A percentile compares a stretch with the other conserved stretches of the same genome.
Evolutionary conservation across 2,797 vertebrate species (phyloP).

Genomic region (Dallia pectoralis): DNA sequence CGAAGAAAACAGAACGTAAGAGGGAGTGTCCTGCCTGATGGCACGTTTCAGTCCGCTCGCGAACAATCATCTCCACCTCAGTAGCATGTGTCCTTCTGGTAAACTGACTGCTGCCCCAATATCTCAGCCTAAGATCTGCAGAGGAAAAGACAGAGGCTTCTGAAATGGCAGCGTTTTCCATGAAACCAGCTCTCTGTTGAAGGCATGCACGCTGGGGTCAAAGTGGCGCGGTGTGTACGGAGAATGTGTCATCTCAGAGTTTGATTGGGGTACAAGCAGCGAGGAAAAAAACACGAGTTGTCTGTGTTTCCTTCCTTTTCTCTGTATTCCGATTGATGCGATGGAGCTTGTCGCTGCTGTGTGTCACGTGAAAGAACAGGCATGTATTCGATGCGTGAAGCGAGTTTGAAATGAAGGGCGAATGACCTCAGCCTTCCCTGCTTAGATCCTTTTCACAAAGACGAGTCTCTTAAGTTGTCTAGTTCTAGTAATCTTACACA

Average conservation of each 20-base stretch:
- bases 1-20: conserved; percentile 39
- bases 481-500: conserved; percentile 25
- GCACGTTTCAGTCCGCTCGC: conserved; percentile 79
- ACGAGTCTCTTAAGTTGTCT: conserved; percentile 20
- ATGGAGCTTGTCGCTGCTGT: neutral
- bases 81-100: conserved; percentile 78
- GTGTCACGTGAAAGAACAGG: conserved; percentile 17
- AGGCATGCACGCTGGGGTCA: too few relatives aligned
- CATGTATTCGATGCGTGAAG: conserved; percentile 21
- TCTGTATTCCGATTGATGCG: neutral
- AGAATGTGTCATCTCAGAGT: too few relatives aligned
- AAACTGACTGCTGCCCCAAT: conserved; percentile 61
- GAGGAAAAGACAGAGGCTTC: neutral
- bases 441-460: conserved; percentile 20
- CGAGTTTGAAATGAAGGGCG: conserved; percentile 25
- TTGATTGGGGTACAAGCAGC: neutral
- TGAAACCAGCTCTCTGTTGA: too few relatives aligned
- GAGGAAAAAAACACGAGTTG: neutral
- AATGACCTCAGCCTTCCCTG: conserved; percentile 14
- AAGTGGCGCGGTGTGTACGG: too few relatives aligned
- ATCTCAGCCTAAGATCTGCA: conserved; percentile 25
- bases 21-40: conserved; percentile 77
- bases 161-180: too few relatives aligned
- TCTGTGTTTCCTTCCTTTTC: conserved; percentile 10
- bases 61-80: conserved; percentile 79